Evolutionary conservation across 2,113 vertebrate species (phyloP).

Genomic region (Ovis aries): ARS-UI_Ramb_v3.0 NC_056060.1:95247001-95247500

Average conservation of each 20-base stretch:
- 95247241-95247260: background rate
- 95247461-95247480: background rate
- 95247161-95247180: background rate
- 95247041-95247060: background rate
- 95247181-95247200: background rate
- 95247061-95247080: background rate
- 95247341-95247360: background rate
- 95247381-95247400: background rate
- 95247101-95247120: background rate
- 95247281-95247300: background rate
- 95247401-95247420: background rate
- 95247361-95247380: background rate
- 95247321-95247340: background rate
- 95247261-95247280: background rate
- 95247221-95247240: slow-evolving; percentile 12
- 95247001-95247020: background rate
- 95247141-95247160: background rate
- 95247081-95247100: background rate
- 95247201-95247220: background rate
- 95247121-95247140: background rate
- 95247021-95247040: rapidly evolving
- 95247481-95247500: background rate
- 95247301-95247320: background rate
- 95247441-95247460: background rate
- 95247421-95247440: background rate